phyloP scores from a whole-genome alignment of 1,140 invertebrate species.

The Drosophila gunungcola region DNA sequence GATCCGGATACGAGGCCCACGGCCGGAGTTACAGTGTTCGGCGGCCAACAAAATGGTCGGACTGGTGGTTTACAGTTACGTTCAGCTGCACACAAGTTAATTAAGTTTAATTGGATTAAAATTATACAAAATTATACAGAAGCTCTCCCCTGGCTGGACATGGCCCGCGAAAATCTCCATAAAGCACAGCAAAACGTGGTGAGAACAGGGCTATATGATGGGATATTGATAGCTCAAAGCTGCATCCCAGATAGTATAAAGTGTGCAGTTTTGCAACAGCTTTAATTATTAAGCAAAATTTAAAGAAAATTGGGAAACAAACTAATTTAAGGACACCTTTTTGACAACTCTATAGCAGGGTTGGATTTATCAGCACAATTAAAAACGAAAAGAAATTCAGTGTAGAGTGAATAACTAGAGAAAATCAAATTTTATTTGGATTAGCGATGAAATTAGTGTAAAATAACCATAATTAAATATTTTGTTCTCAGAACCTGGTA shows the following conservation, averaged over 20 bases:
- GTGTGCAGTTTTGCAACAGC: not conserved
- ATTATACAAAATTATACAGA: slow-evolving; percentile 67
- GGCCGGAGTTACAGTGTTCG: slow-evolving; percentile 2
- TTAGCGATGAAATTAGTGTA: too few species aligned
- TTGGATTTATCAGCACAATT: too few species aligned
- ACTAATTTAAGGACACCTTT: too few species aligned
- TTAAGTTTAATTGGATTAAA: slow-evolving; percentile 82
- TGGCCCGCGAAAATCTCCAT: slow-evolving; percentile 12
- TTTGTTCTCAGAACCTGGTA: too few species aligned
- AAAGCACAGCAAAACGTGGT: not conserved
- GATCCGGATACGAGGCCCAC: slow-evolving; percentile 34
- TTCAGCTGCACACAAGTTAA: slow-evolving; percentile 62
- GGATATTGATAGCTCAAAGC: slow-evolving; percentile 9
- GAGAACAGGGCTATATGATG: not conserved
- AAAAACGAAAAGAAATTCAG: too few species aligned
- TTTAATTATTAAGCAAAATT: too few species aligned
- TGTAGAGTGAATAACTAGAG: too few species aligned
- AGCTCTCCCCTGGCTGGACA: not conserved
- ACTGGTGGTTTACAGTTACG: slow-evolving; percentile 47
- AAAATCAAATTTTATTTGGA: too few species aligned
- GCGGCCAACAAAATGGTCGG: slow-evolving; percentile 20
- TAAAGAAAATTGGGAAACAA: too few species aligned
- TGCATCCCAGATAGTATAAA: not conserved
- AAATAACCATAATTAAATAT: too few species aligned
- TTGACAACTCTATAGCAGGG: too few species aligned